Conservation (phyloP, 92 coral and sea anemone genomes). For the Chrysogorgia sp. region DNA sequence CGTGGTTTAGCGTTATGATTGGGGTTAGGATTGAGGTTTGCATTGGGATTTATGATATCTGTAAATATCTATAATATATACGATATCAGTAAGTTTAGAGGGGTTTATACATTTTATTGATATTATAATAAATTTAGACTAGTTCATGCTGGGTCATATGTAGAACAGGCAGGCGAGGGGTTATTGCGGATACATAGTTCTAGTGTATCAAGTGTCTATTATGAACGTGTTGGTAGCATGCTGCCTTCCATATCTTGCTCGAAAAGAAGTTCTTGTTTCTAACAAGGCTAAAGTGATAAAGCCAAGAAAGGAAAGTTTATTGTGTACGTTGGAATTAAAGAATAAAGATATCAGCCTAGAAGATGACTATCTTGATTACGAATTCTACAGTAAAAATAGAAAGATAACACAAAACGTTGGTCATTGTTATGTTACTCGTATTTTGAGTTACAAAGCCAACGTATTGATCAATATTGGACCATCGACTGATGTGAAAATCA, state of each 20-base stretch:
- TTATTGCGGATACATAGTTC: no score
- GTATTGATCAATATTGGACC: conserved; percentile 13
- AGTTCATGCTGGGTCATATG: no score
- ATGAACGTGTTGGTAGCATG: conserved; percentile 5
- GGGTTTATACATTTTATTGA: no score
- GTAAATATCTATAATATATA: no score
- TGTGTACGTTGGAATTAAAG: conserved; percentile 18
- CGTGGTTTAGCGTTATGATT: no score
- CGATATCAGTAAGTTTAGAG: no score
- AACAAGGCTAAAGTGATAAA: conserved; percentile 22
- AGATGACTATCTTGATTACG: conserved; percentile 17
- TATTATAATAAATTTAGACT: no score
- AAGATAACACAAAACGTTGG: conserved; percentile 16
- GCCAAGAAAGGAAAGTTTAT: conserved; percentile 13
- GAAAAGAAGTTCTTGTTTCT: conserved; percentile 13
- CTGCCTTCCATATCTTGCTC: conserved; percentile 29
- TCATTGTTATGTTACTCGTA: conserved; percentile 27
- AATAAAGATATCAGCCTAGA: conserved; percentile 18
- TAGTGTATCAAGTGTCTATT: no score
- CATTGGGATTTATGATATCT: no score
- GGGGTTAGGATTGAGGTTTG: no score
- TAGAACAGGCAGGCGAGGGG: no score
- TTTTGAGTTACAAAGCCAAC: conserved; percentile 9
- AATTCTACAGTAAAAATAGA: conserved; percentile 11
- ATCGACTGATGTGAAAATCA: conserved; percentile 3